Base-by-base conservation (phyloP, 2,797 vertebrate genomes). In the Sebastes oblongus region DNA sequence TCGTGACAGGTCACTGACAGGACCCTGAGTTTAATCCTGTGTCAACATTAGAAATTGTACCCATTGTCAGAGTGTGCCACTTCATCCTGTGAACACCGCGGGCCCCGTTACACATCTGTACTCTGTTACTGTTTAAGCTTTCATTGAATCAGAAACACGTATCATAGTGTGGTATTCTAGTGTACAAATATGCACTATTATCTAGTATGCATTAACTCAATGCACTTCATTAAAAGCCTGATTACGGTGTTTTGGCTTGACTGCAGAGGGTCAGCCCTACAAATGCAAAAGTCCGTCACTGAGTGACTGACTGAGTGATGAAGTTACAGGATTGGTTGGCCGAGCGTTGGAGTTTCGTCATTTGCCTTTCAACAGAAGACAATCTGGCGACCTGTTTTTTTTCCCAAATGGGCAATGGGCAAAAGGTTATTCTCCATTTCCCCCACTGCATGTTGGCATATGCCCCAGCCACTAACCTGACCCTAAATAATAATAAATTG, bases 11-110 rank as follows among this genome's bases (percentile, higher is more conserved):
- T 96, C 94, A 86, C 86, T 89, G 93, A 89, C 93, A 84, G 36
- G 87, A 89, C 83, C 89, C 80, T 88, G 91, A 93, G 91, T 91
- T 93, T 93, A 81, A 87, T 95, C 91, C 86, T 87, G 90, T 85
- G 89, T 92, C 89, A 90, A 88, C 89, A 90, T 84, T 83, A 82
- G 80, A 90, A 91, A 92, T 76, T 81, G 55, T 75, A 81, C 81
- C 83, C 80, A 74, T 72, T 85, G 88, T 85, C 81, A 79, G 68
- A 65, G 64, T 67, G 60, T 66, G 68, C 71, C 70, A 69, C 78
- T 69, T 85, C 72, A 87, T 90, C 80, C 86, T 88, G 84, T 75
- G 59, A 82, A 22, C 46, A 5, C 54, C 30, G 20, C 36, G 1
- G 39, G 61, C 46, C 42, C 29, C 55, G 29, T 55, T 60, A 60